These are phyloP conservation scores for Ascidia mentula DNA, from an alignment of 23 tunicate genomes.

Conservation along the genomic window DNA sequence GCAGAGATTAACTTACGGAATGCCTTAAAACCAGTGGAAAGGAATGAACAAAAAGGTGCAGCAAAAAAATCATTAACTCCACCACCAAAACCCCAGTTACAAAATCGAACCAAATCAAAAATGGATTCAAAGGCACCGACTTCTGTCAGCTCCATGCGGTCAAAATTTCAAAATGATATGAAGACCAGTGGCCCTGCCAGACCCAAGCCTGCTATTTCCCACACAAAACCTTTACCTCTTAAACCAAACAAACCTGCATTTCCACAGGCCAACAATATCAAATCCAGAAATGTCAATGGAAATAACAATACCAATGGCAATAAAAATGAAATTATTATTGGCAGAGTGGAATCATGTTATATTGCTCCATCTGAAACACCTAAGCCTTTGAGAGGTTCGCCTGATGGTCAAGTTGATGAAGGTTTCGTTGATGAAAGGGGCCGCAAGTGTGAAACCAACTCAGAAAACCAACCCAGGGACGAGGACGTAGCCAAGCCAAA, in stretches of 20 bases:
- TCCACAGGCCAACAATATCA: not conserved
- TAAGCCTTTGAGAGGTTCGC: slow-evolving; percentile 37
- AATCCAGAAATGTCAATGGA: not conserved
- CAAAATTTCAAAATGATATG: not conserved
- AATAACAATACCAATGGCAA: slow-evolving; percentile 13
- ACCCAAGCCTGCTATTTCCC: slow-evolving; percentile 29
- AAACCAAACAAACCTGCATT: slow-evolving; percentile 10
- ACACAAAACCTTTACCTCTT: slow-evolving; percentile 42
- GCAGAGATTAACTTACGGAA: slow-evolving; percentile 12
- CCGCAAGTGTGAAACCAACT: not conserved
- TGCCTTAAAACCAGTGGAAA: not conserved
- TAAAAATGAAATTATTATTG: slow-evolving; percentile 9
- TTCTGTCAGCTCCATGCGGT: not conserved
- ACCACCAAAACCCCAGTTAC: not conserved
- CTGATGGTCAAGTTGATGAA: slow-evolving; percentile 78
- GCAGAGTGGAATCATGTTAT: slow-evolving; percentile 12
- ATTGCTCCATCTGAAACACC: not conserved
- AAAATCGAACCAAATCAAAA: not conserved
- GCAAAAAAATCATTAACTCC: not conserved
- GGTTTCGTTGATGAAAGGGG: not conserved
- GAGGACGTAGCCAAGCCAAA: too few relatives aligned
- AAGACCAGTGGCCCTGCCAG: not conserved
- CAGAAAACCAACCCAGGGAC: not conserved
- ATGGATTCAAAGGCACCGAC: not conserved
- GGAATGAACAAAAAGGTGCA: not conserved